Evolutionary conservation across 2,888 invertebrate genomes (phyloP).

Genomic region (Holacanthella duospinosa): DNA sequence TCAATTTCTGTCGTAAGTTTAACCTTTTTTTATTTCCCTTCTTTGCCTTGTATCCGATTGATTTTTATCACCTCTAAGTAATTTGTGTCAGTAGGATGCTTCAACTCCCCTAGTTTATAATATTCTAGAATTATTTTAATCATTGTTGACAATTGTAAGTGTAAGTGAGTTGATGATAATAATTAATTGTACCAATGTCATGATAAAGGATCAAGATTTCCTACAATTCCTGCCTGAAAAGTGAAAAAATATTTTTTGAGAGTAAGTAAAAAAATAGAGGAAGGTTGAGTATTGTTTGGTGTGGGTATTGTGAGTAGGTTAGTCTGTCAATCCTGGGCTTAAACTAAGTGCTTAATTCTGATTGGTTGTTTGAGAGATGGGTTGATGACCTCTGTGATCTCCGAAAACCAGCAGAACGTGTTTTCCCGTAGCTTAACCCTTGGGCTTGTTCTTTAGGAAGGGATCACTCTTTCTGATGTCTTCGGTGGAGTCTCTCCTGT

Average conservation of each 20-base stretch:
- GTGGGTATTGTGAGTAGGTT: too few species aligned
- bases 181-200: background rate
- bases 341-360: background rate
- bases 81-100: background rate
- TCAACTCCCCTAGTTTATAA: too few species aligned
- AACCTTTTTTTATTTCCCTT: background rate
- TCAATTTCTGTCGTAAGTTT: constrained; percentile 25
- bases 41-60: background rate
- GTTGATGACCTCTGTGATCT: background rate
- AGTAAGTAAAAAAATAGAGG: background rate
- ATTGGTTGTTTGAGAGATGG: background rate
- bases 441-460: background rate
- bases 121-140: too few species aligned
- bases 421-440: background rate
- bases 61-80: background rate
- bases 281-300: background rate
- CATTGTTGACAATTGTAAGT: too few species aligned
- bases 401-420: background rate
- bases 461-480: background rate
- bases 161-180: background rate
- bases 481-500: constrained; percentile 6
- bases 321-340: too few species aligned
- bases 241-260: too few species aligned
- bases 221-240: too few species aligned
- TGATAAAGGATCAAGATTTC: background rate